These are phyloP conservation scores for Sitta europaea DNA, from an alignment of 2,113 vertebrate genomes.

Conservation along the genomic window DNA sequence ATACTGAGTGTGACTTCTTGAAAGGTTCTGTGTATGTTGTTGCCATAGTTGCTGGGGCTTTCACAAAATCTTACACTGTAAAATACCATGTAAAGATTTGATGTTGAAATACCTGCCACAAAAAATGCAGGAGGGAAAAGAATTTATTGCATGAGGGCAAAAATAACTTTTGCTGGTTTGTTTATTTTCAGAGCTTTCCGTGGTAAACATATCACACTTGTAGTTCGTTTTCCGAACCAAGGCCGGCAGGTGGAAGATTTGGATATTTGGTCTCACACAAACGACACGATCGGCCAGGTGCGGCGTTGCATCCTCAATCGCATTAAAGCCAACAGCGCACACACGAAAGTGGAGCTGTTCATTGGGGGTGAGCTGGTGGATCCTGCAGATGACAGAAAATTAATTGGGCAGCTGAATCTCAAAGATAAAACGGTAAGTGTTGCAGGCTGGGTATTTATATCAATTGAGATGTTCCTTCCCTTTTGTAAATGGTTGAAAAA, in stretches of 20 bases:
- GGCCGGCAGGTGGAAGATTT: conserved; percentile 96
- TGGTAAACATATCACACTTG: conserved; percentile 95
- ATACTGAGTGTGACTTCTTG: not conserved
- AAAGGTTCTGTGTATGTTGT: not conserved
- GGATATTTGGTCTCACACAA: conserved; percentile 99
- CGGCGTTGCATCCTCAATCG: conserved; percentile 93
- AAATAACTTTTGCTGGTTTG: not conserved
- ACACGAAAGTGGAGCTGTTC: conserved; percentile 97
- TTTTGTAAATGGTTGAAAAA: not conserved
- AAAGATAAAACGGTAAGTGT: conserved; percentile 96
- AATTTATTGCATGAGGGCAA: not conserved
- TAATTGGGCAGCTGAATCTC: conserved; percentile 96
- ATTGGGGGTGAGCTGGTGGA: conserved; percentile 97
- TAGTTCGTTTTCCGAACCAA: conserved; percentile 98
- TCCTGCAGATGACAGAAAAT: conserved; percentile 94
- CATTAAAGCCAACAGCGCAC: conserved; percentile 95
- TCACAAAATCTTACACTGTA: not conserved
- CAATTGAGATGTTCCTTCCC: not conserved
- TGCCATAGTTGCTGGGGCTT: not conserved
- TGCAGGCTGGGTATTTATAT: not conserved
- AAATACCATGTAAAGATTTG: not conserved
- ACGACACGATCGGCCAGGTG: conserved; percentile 98
- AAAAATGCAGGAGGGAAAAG: not conserved
- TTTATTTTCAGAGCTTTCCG: conserved; percentile 87
- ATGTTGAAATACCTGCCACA: not conserved